Evolutionary conservation across 2,888 invertebrate species (phyloP), one percentile per base, ranked within the genome.

Genomic region (Glaucopsyche alexis): DNA sequence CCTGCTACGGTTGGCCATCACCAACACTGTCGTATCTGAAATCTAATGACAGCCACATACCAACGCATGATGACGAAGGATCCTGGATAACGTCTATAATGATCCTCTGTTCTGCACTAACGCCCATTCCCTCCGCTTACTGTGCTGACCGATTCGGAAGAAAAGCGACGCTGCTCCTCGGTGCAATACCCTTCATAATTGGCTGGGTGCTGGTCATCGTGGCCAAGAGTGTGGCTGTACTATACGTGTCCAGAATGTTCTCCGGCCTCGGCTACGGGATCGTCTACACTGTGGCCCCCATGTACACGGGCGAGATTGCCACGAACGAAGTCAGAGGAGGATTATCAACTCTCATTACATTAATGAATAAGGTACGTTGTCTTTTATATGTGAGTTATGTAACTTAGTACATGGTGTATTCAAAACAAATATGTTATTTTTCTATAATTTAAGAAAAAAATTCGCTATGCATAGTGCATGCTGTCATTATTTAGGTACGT

Each of bases 11-110:
- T 71, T 95, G 95, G 95, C 93, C 95, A 13, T 94, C 95, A 71
- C 94, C 95, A 13, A 94, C 94, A 45, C 82, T 95, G 19, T 89
- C 93, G n/a, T 88, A 90, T 81, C 88, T 95, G 4, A 82, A 88
- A 73, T 87, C 85, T 64, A 78, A 85, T 40, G 83, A 90, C 49
- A 94, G 94, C 77, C 81, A 85, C 13, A 94, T 94, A 80, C 91
- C 89, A 64, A 92, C 94, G 71, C 86, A 90, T 29, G 75, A 84
- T 40, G 91, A 91, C 75, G 89, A 94, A 80, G 93, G 94, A 78
- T 94, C 95, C 79, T 94, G 94, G 94, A 93, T 95, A 83, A 94
- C 94, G 0, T 95, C 95, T 64, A 93, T 95, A 80, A 95, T 94
- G 85, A 93, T 95, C 76, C 87, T 95, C 69, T 95, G 95, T 78